Percentiles rank a stretch among this genome's conserved stretches.
Evolutionary conservation across 1,140 invertebrate species (phyloP).

Genomic region (Riptortus pedestris): DNA sequence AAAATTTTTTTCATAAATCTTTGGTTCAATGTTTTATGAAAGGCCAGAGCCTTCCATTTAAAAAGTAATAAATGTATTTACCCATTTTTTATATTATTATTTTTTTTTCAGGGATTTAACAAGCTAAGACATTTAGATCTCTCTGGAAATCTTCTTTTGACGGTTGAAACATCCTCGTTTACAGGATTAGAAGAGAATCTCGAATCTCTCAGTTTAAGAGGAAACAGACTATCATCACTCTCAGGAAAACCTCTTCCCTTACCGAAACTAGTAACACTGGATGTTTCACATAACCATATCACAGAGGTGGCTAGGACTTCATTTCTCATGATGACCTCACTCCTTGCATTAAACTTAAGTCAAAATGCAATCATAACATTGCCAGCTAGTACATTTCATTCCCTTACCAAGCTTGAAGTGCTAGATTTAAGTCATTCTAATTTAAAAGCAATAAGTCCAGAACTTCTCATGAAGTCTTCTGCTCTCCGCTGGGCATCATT

Average conservation of each 20-base stretch:
- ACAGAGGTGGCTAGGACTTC: conserved; percentile 54
- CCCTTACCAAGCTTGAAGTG: conserved; percentile 47
- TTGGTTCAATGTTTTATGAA: no score
- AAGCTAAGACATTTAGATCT: conserved; percentile 62
- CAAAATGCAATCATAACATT: conserved; percentile 56
- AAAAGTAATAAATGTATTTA: no score
- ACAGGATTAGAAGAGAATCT: conserved; percentile 60
- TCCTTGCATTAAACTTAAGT: conserved; percentile 68
- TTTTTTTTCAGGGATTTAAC: conserved; percentile 48
- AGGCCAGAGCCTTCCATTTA: no score
- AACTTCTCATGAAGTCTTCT: conserved; percentile 55
- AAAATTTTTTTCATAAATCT: no score
- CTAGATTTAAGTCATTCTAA: conserved; percentile 65
- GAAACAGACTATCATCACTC: conserved; percentile 60
- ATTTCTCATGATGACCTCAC: conserved; percentile 54
- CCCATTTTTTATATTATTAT: no score
- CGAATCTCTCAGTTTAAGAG: conserved; percentile 58
- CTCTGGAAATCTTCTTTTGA: conserved; percentile 63
- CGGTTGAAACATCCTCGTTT: conserved; percentile 61
- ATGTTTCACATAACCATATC: conserved; percentile 68
- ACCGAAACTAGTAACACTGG: conserved; percentile 53
- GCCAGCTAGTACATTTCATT: conserved; percentile 46
- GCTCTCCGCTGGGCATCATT: conserved; percentile 55
- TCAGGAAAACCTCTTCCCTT: conserved; percentile 53
- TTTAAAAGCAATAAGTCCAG: conserved; percentile 55